A percentile compares a stretch with the other conserved stretches of the same genome.
Evolutionary conservation across 2,888 invertebrate species (phyloP).

Genomic region (Xanthorhoe designata): DNA sequence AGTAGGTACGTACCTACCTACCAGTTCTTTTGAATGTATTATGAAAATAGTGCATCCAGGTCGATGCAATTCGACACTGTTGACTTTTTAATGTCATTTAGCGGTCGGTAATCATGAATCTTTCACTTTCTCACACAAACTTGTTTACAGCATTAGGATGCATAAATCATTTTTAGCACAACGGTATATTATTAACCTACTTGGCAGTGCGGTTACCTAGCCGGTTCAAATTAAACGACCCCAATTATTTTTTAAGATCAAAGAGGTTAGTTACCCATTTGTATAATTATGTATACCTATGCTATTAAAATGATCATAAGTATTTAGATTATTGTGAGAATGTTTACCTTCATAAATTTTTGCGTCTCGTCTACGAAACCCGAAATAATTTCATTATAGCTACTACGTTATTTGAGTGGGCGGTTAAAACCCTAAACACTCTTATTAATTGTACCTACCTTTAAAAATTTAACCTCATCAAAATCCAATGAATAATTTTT

Average conservation of each 20-base stretch:
- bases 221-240: constrained; percentile 26
- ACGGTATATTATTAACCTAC: constrained; percentile 64
- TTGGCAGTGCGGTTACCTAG: constrained; percentile 54
- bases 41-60: constrained; percentile 11
- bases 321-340: background rate
- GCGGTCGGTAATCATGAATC: constrained; percentile 23
- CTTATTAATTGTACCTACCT: no score
- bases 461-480: no score
- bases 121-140: constrained; percentile 22
- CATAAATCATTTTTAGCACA: constrained; percentile 56
- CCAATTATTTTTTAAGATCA: constrained; percentile 52
- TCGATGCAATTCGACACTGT: constrained; percentile 28
- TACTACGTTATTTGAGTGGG: no score
- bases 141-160: constrained; percentile 37
- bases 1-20: background rate
- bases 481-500: no score
- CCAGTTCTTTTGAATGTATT: background rate
- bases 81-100: constrained; percentile 26
- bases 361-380: no score
- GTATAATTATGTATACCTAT: background rate
- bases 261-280: constrained; percentile 44
- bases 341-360: no score
- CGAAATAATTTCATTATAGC: no score
- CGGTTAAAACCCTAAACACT: no score
- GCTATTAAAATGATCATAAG: background rate